Evolutionary conservation across 2,113 vertebrate species (phyloP).

Genomic region (Oreochromis niloticus): DNA sequence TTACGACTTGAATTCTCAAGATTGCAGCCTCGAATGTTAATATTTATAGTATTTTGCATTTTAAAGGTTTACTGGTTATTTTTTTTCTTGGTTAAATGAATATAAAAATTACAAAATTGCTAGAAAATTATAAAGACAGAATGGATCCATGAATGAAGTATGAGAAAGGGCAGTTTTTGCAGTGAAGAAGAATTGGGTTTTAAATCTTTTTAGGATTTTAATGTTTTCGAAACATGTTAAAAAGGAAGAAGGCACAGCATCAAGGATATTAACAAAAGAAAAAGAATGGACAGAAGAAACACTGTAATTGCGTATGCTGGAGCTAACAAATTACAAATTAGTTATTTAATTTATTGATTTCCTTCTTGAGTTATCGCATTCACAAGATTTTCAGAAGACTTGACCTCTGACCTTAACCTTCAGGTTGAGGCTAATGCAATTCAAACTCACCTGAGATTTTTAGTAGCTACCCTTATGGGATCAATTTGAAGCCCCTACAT

Average conservation of each 20-base stretch:
- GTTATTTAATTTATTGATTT: background rate
- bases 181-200: background rate
- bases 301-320: background rate
- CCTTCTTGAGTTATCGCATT: background rate
- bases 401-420: background rate
- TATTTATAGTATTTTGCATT: background rate
- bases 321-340: background rate
- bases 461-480: background rate
- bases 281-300: background rate
- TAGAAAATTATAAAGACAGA: background rate
- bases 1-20: background rate
- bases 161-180: background rate
- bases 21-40: background rate
- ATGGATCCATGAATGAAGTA: background rate
- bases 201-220: background rate
- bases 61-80: background rate
- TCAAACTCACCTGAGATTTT: rapidly evolving
- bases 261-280: background rate
- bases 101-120: background rate
- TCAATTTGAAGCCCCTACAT: background rate
- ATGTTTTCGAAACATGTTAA: background rate
- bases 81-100: background rate
- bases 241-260: rapidly evolving
- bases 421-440: background rate
- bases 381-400: background rate